A percentile compares a stretch with the other conserved stretches of the same genome.
phyloP scores from a whole-genome alignment of 1,140 invertebrate species.

The Phortica variegata region DNA sequence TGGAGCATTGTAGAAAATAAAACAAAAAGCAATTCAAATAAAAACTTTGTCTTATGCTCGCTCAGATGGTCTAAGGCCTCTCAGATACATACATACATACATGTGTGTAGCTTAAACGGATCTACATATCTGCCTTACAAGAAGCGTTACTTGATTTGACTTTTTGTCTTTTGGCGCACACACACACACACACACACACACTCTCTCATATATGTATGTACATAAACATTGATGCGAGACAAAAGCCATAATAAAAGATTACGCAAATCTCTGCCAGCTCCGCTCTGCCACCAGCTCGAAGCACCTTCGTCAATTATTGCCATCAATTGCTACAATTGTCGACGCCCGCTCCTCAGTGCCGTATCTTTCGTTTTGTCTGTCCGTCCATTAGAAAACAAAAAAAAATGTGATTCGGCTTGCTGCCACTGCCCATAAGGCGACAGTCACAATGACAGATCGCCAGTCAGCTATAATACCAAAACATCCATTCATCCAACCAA shows the following conservation, averaged over 20 bases:
- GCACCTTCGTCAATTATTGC: slow-evolving; percentile 52
- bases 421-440: slow-evolving; percentile 1
- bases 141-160: background rate
- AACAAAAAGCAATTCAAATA: too few relatives aligned
- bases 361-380: background rate
- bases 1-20: slow-evolving; percentile 8
- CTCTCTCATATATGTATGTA: too few relatives aligned
- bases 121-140: slow-evolving; percentile 19
- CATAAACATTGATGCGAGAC: too few relatives aligned
- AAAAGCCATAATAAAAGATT: slow-evolving; percentile 25
- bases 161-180: too few relatives aligned
- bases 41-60: too few relatives aligned
- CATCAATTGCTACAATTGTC: slow-evolving; percentile 56
- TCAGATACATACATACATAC: too few relatives aligned
- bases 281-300: slow-evolving; percentile 16
- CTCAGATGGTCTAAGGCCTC: too few relatives aligned
- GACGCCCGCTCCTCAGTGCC: slow-evolving; percentile 3
- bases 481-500: slow-evolving; percentile 23
- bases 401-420: background rate
- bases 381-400: slow-evolving; percentile 23
- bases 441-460: slow-evolving; percentile 44
- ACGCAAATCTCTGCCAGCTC: slow-evolving; percentile 36
- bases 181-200: background rate
- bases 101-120: slow-evolving; percentile 32
- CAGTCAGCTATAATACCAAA: too few relatives aligned